Evolutionary conservation across 2,888 invertebrate genomes (phyloP).

Genomic region (Oxystoma pomonae): DNA sequence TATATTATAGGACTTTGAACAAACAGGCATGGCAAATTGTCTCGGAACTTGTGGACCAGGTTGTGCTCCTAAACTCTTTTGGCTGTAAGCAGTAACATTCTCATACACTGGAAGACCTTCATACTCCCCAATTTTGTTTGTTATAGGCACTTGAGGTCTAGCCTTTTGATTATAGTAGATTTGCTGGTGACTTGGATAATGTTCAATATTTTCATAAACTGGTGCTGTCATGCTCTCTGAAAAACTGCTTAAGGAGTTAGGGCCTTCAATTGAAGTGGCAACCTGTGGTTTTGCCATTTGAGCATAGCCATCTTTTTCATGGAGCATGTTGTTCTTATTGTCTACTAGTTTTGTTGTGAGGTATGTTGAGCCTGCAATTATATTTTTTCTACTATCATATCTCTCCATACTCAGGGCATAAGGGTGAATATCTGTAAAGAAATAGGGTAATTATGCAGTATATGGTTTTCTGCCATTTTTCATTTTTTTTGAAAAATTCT

Average conservation of each 20-base stretch:
- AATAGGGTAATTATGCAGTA: no score
- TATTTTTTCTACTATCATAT: constrained; percentile 69
- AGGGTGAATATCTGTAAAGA: no score
- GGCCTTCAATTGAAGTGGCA: constrained; percentile 46
- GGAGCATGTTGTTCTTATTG: constrained; percentile 43
- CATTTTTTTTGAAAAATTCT: no score
- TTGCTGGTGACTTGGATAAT: constrained; percentile 56
- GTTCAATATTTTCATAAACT: constrained; percentile 81
- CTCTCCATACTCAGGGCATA: neutral
- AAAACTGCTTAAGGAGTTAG: constrained; percentile 52
- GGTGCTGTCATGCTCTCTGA: constrained; percentile 47
- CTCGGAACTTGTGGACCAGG: constrained; percentile 46
- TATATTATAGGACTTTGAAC: constrained; percentile 27
- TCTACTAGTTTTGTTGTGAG: constrained; percentile 73
- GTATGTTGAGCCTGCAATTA: constrained; percentile 73
- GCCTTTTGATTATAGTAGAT: constrained; percentile 61
- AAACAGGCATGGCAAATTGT: neutral
- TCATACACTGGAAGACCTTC: constrained; percentile 54
- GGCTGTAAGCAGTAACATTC: constrained; percentile 41
- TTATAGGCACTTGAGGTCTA: constrained; percentile 70
- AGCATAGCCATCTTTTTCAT: constrained; percentile 47
- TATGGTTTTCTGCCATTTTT: no score
- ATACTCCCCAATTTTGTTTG: constrained; percentile 46
- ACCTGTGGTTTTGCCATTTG: constrained; percentile 46
- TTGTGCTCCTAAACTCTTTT: constrained; percentile 38